Evolutionary conservation across 2,797 vertebrate species (phyloP).

Genomic region (Protonibea diacanthus): DNA sequence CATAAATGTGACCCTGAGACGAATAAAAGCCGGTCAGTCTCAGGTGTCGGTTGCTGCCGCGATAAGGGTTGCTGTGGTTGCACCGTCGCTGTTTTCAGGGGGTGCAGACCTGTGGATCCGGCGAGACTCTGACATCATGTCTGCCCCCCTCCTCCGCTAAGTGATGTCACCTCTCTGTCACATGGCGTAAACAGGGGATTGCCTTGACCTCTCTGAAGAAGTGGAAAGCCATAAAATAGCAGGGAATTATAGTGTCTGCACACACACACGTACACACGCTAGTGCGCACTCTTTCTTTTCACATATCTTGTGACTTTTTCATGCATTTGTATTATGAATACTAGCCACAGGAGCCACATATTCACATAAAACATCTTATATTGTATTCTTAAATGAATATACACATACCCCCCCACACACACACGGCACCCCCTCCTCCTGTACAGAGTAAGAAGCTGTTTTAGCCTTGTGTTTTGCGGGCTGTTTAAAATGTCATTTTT

Average conservation of each 20-base stretch:
- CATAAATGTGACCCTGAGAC: constrained; percentile 62
- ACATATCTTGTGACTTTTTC: constrained; percentile 25
- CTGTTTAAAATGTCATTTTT: constrained; percentile 87
- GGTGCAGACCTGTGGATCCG: constrained; percentile 61
- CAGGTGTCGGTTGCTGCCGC: constrained; percentile 55
- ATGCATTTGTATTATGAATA: constrained; percentile 32
- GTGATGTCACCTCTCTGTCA: constrained; percentile 77
- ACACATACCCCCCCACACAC: constrained; percentile 5
- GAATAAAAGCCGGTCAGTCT: constrained; percentile 35
- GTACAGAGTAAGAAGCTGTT: constrained; percentile 74
- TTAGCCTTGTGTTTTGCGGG: constrained; percentile 83
- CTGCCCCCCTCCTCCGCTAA: constrained; percentile 42
- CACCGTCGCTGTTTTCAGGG: constrained; percentile 26
- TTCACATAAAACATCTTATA: constrained; percentile 42
- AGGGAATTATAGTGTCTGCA: constrained; percentile 49
- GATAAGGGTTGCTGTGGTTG: constrained; percentile 55
- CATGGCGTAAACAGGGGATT: constrained; percentile 56
- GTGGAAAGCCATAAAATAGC: constrained; percentile 66
- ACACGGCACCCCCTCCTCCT: constrained; percentile 19
- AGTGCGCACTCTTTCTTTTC: constrained; percentile 19
- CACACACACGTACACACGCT: constrained; percentile 23
- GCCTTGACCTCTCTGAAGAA: constrained; percentile 70
- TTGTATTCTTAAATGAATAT: constrained; percentile 39
- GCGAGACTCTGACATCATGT: constrained; percentile 76
- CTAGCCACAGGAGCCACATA: constrained; percentile 24